phyloP scores from a whole-genome alignment of 2,888 invertebrate genomes.

The Amblyjoppa fuscipennis region DNA sequence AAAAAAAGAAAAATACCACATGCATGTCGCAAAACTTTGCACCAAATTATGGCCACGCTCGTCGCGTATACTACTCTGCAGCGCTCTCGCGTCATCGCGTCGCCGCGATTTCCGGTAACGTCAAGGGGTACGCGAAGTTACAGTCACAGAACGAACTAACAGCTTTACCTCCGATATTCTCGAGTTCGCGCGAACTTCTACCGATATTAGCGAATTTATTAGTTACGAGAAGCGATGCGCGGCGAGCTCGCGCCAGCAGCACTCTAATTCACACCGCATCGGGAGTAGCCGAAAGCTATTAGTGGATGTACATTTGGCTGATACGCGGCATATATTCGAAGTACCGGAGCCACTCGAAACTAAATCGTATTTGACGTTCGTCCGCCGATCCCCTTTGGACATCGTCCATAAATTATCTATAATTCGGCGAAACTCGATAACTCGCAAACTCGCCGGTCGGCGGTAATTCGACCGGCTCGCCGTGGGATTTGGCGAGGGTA shows the following conservation, averaged over 20 bases:
- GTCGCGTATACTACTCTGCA: not conserved
- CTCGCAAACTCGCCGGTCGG: conserved; percentile 34
- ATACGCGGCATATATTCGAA: conserved; percentile 4
- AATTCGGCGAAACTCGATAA: conserved; percentile 39
- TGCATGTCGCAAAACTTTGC: not conserved
- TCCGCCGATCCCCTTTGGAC: conserved; percentile 36
- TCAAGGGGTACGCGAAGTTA: not conserved
- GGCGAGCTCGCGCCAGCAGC: not conserved
- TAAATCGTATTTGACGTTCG: conserved; percentile 28
- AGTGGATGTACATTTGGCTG: not conserved
- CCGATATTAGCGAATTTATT: conserved; percentile 22
- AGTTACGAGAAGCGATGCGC: not conserved
- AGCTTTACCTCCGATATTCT: not conserved
- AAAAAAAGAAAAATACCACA: too few relatives aligned
- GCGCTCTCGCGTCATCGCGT: not conserved
- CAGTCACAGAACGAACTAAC: not conserved
- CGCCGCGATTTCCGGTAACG: not conserved
- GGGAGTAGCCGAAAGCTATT: not conserved
- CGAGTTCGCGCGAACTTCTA: not conserved
- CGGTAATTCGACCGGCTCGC: conserved; percentile 27
- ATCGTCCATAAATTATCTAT: conserved; percentile 43
- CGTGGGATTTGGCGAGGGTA: conserved; percentile 33
- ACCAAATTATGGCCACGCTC: not conserved
- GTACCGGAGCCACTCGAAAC: not conserved
- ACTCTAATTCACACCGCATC: not conserved